Conservation (phyloP, 2,888 invertebrate species). For the Stenchaetothrips biformis region DNA sequence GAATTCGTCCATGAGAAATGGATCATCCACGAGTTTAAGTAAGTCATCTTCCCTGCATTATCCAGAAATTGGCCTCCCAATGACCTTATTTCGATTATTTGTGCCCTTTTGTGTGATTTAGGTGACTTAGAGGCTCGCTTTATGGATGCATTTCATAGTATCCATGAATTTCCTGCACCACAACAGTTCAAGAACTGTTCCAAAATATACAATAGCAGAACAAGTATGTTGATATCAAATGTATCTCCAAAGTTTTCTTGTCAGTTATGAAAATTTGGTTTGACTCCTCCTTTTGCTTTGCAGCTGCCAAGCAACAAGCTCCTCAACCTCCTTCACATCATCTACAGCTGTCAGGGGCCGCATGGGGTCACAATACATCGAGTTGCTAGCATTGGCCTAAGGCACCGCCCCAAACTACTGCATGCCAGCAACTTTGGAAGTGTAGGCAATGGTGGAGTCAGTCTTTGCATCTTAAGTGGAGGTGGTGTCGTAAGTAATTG, state of each 20-base stretch:
- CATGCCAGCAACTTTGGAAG: constrained; percentile 8
- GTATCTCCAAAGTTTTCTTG: neutral
- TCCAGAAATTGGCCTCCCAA: neutral
- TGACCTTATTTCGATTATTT: constrained; percentile 26
- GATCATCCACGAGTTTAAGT: constrained; percentile 36
- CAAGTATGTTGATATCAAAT: constrained; percentile 41
- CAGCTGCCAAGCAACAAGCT: constrained; percentile 13
- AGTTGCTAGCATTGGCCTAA: neutral
- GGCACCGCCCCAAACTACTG: neutral
- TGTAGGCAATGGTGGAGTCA: constrained; percentile 18
- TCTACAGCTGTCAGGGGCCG: neutral
- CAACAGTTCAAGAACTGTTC: constrained; percentile 44
- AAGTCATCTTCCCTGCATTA: constrained; percentile 28
- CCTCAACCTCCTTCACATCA: neutral
- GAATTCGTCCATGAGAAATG: constrained; percentile 49
- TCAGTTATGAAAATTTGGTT: neutral
- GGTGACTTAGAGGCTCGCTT: constrained; percentile 48
- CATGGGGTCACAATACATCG: neutral
- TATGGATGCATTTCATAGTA: constrained; percentile 45
- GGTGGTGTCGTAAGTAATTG: constrained; percentile 16
- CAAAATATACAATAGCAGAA: constrained; percentile 44
- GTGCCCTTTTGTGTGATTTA: constrained; percentile 29
- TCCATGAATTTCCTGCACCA: constrained; percentile 48
- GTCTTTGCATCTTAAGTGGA: constrained; percentile 12
- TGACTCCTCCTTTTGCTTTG: neutral